Conservation (phyloP, 2,113 vertebrate species). For the Pelobates fuscus region DNA sequence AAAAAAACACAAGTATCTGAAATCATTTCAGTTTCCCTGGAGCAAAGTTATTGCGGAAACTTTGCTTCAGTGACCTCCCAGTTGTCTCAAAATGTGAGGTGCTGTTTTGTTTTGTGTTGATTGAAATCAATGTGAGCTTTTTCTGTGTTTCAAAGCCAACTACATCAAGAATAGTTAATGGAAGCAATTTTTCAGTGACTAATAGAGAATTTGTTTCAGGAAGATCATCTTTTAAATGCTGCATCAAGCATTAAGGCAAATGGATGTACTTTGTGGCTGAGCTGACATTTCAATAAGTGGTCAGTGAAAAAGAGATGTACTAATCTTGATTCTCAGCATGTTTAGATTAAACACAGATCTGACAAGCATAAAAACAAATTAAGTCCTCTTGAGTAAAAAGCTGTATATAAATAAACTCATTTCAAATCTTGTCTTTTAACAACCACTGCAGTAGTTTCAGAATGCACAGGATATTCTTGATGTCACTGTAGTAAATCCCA, state of each 20-base stretch:
- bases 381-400: slow-evolving; percentile 47
- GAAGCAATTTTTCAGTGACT: slow-evolving; percentile 38
- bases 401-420: slow-evolving; percentile 40
- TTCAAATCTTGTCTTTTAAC: slow-evolving; percentile 45
- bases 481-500: too few relatives aligned
- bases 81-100: slow-evolving; percentile 19
- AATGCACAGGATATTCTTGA: not conserved
- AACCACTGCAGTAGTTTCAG: slow-evolving; percentile 35
- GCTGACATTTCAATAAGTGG: slow-evolving; percentile 60
- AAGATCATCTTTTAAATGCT: slow-evolving; percentile 43
- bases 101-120: slow-evolving; percentile 27
- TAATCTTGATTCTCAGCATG: slow-evolving; percentile 57
- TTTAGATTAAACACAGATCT: slow-evolving; percentile 60
- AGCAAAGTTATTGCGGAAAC: slow-evolving; percentile 34
- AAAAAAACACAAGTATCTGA: slow-evolving; percentile 28
- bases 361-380: slow-evolving; percentile 61
- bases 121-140: slow-evolving; percentile 30
- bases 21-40: slow-evolving; percentile 39
- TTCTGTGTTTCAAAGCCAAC: slow-evolving; percentile 33
- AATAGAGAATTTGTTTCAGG: slow-evolving; percentile 41
- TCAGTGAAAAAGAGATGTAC: slow-evolving; percentile 56
- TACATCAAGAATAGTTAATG: slow-evolving; percentile 44
- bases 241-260: slow-evolving; percentile 35
- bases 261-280: slow-evolving; percentile 50
- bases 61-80: slow-evolving; percentile 36